These are phyloP conservation scores for Oscheius sp. DNA, from an alignment of 1,140 invertebrate species.

Conservation along the genomic window DNA sequence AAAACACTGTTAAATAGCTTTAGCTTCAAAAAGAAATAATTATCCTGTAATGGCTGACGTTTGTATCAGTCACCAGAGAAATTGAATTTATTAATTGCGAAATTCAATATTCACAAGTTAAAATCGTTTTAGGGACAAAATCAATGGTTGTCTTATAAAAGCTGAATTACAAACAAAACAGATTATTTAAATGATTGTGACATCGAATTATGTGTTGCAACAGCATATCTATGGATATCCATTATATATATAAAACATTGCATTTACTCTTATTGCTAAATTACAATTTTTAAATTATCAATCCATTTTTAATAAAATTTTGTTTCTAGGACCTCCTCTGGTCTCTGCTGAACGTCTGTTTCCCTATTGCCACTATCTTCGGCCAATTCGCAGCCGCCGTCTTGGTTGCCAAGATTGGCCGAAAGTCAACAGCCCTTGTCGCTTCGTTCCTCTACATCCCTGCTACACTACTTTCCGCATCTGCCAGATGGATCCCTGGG, in stretches of 20 bases:
- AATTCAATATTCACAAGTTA: too few relatives aligned
- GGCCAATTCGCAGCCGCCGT: constrained; percentile 39
- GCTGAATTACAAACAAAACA: too few relatives aligned
- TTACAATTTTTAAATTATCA: neutral
- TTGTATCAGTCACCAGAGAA: too few relatives aligned
- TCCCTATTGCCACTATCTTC: constrained; percentile 45
- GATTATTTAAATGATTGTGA: too few relatives aligned
- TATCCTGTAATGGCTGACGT: too few relatives aligned
- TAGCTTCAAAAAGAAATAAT: too few relatives aligned
- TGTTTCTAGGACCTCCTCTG: constrained; percentile 38
- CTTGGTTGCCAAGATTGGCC: constrained; percentile 32
- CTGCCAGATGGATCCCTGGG: constrained; percentile 22
- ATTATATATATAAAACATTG: neutral
- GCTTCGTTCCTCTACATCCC: constrained; percentile 40
- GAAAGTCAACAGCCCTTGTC: constrained; percentile 38
- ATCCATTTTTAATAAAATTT: neutral
- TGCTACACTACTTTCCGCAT: constrained; percentile 34
- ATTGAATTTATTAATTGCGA: too few relatives aligned
- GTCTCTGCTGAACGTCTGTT: constrained; percentile 40
- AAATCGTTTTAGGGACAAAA: too few relatives aligned
- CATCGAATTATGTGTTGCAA: too few relatives aligned
- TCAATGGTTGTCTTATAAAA: too few relatives aligned
- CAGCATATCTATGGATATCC: neutral
- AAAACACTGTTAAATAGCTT: too few relatives aligned
- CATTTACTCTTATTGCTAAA: neutral